A percentile compares a stretch with the other conserved stretches of the same genome.
Evolutionary conservation across 1,140 invertebrate genomes (phyloP).

Genomic region (Drosophila insularis): DNA sequence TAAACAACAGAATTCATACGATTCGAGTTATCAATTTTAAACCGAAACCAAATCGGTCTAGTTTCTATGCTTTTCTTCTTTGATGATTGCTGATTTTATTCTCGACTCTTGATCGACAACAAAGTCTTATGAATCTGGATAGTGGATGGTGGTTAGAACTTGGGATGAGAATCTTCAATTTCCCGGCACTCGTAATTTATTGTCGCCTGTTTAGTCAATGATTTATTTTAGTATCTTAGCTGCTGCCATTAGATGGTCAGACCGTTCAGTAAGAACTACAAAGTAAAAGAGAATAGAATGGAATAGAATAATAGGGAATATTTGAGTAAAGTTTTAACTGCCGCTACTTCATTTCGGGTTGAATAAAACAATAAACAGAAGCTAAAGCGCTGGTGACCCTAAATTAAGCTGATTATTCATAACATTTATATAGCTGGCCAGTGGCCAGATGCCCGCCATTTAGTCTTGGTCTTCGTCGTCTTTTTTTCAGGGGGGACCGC

Average conservation of each 20-base stretch:
- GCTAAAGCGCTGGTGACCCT: conserved; percentile 30
- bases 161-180: conserved; percentile 24
- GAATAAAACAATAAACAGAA: conserved; percentile 75
- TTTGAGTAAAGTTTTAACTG: conserved; percentile 64
- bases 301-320: conserved; percentile 49
- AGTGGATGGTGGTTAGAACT: neutral
- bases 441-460: conserved; percentile 4
- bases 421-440: conserved; percentile 59
- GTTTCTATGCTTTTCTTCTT: no score
- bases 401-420: conserved; percentile 74
- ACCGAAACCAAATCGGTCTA: no score
- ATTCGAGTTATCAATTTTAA: neutral
- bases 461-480: conserved; percentile 2
- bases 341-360: conserved; percentile 67
- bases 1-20: neutral
- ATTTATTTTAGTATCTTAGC: conserved; percentile 56
- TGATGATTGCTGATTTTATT: no score
- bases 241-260: conserved; percentile 35
- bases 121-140: neutral
- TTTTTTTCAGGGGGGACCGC: conserved; percentile 40
- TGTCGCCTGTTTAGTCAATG: conserved; percentile 63
- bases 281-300: conserved; percentile 14
- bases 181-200: conserved; percentile 44
- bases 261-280: neutral
- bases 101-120: no score